Conservation (phyloP, 2,113 vertebrate genomes). For the Mirza zaza region DNA sequence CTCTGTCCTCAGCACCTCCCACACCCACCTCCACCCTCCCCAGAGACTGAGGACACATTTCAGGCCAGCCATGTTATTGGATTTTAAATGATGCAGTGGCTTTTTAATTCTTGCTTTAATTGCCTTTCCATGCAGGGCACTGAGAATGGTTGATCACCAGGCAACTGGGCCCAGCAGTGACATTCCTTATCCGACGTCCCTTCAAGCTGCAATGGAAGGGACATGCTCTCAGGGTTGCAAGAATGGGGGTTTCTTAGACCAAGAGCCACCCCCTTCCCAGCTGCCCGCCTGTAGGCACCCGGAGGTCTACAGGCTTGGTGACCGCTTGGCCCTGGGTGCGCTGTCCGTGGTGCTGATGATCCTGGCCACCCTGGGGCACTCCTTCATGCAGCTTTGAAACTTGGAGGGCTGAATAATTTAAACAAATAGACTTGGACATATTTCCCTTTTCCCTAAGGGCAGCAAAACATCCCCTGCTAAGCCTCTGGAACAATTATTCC, state of each 20-base stretch:
- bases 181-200: slow-evolving; percentile 40
- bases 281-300: neutral
- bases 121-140: slow-evolving; percentile 65
- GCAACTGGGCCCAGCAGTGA: slow-evolving; percentile 14
- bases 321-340: rapidly evolving
- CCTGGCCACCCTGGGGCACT: neutral
- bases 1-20: neutral
- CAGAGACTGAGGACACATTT: slow-evolving; percentile 56
- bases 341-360: slow-evolving; percentile 63
- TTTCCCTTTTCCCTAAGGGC: neutral
- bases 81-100: slow-evolving; percentile 72
- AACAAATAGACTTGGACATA: slow-evolving; percentile 16
- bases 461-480: neutral
- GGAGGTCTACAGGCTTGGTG: neutral
- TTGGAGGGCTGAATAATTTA: slow-evolving; percentile 45
- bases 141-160: slow-evolving; percentile 66
- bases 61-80: slow-evolving; percentile 64
- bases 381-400: neutral
- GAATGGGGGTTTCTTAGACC: neutral
- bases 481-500: slow-evolving; percentile 9
- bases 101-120: slow-evolving; percentile 77
- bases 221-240: neutral
- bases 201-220: neutral
- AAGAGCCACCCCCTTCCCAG: rapidly evolving
- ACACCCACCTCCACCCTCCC: neutral